A percentile compares a stretch with the other conserved stretches of the same genome.
Conservation (phyloP, 2,797 vertebrate genomes). For the Taenioides sp. region DNA sequence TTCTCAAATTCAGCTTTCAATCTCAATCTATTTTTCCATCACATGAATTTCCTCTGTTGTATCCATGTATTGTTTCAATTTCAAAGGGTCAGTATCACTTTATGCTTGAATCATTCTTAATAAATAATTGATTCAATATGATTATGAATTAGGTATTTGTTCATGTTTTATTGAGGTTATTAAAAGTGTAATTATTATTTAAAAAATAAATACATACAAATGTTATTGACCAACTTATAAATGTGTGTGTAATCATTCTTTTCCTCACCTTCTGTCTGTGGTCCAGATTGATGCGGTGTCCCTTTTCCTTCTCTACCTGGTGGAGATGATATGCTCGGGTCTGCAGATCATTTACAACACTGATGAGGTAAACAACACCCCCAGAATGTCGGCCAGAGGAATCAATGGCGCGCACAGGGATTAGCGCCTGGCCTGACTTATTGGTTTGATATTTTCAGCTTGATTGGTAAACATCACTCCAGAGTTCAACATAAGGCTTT, state of each 20-base stretch:
- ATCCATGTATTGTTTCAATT: too few relatives aligned
- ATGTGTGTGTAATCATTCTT: constrained; percentile 15
- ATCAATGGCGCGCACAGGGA: constrained; percentile 24
- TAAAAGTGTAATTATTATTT: too few relatives aligned
- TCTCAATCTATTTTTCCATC: too few relatives aligned
- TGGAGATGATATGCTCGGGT: constrained; percentile 96
- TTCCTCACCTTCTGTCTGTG: constrained; percentile 7
- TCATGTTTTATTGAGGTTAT: too few relatives aligned
- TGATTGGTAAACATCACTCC: constrained; percentile 10
- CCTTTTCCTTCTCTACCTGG: constrained; percentile 93
- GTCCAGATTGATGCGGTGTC: constrained; percentile 89
- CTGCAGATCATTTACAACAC: constrained; percentile 98
- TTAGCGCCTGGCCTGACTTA: constrained; percentile 12
- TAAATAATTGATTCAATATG: too few relatives aligned
- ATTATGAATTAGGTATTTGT: too few relatives aligned
- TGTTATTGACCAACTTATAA: constrained; percentile 17
- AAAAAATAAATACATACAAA: constrained; percentile 11
- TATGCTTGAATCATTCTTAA: neutral
- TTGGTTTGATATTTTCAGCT: constrained; percentile 21
- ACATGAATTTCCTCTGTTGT: too few relatives aligned
- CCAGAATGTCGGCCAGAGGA: constrained; percentile 11
- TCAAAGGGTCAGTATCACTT: too few relatives aligned
- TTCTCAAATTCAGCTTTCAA: too few relatives aligned
- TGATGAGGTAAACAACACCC: constrained; percentile 86
- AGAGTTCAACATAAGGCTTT: neutral